These are phyloP conservation scores for Trichonephila clavipes DNA, from an alignment of 1,140 invertebrate species.

Conservation along the genomic window DNA sequence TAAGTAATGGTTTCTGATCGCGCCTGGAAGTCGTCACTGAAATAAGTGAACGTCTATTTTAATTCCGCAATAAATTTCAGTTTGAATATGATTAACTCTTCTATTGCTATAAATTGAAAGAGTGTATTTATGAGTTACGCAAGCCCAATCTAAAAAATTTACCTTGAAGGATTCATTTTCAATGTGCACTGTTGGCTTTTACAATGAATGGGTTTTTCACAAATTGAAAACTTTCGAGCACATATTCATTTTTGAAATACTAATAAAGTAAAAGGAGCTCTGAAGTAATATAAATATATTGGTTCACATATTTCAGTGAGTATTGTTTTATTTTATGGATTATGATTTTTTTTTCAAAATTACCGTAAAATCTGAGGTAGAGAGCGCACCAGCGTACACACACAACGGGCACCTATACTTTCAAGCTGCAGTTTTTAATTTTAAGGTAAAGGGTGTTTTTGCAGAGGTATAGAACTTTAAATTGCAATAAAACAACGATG, in stretches of 20 bases:
- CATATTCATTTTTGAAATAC: neutral
- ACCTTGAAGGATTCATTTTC: neutral
- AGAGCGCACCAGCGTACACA: too few species aligned
- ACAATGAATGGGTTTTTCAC: neutral
- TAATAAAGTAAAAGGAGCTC: neutral
- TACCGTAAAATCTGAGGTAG: too few species aligned
- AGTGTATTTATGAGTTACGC: neutral
- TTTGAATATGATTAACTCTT: too few species aligned
- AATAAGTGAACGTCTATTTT: neutral
- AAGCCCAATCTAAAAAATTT: neutral
- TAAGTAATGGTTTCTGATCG: neutral
- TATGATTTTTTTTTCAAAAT: too few species aligned
- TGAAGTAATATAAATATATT: too few species aligned
- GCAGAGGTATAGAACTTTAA: too few species aligned
- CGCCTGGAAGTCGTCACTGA: neutral
- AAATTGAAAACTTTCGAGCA: neutral
- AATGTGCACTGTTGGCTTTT: neutral
- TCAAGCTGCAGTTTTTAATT: too few species aligned
- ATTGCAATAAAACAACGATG: too few species aligned
- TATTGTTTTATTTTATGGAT: too few species aligned
- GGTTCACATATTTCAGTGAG: too few species aligned
- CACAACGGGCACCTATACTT: too few species aligned
- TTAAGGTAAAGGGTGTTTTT: too few species aligned
- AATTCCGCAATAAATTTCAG: neutral
- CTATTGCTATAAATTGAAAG: neutral